Evolutionary conservation across 2,797 vertebrate genomes (phyloP).

Genomic region (Microtus agrestis): DNA sequence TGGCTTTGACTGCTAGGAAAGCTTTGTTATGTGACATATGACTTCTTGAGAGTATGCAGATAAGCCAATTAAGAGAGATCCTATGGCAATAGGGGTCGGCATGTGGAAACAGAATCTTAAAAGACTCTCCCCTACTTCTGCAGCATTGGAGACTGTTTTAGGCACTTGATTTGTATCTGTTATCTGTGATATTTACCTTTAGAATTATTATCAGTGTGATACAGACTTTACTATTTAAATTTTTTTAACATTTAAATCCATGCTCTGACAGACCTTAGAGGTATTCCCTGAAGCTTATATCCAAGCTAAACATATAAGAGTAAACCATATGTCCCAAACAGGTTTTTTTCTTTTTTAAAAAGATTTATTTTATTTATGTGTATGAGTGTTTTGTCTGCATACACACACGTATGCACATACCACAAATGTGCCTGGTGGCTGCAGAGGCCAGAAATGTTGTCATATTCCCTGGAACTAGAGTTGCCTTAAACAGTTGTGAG

Average conservation of each 20-base stretch:
- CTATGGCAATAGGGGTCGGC: not conserved
- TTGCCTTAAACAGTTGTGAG: not conserved
- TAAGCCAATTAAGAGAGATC: not conserved
- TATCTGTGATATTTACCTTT: not conserved
- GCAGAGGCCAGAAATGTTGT: not conserved
- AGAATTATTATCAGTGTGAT: slow-evolving; percentile 45
- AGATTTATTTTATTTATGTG: not conserved
- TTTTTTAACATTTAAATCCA: not conserved
- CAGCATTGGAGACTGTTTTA: not conserved
- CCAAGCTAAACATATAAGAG: not conserved
- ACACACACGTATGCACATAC: too few species aligned
- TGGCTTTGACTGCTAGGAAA: not conserved
- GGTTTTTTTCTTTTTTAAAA: not conserved
- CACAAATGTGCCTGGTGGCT: not conserved
- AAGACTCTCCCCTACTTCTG: not conserved
- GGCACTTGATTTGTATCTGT: slow-evolving; percentile 21
- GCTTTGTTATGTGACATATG: not conserved
- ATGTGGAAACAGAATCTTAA: not conserved
- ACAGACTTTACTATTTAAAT: slow-evolving; percentile 1
- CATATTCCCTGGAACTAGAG: not conserved
- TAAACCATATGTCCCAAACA: not conserved
- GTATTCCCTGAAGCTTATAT: slow-evolving; percentile 15
- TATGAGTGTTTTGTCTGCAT: not conserved
- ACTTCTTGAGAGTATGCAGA: not conserved
- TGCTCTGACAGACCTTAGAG: not conserved